phyloP scores from a whole-genome alignment of 2,113 vertebrate species.

The Rhineura floridana region DNA sequence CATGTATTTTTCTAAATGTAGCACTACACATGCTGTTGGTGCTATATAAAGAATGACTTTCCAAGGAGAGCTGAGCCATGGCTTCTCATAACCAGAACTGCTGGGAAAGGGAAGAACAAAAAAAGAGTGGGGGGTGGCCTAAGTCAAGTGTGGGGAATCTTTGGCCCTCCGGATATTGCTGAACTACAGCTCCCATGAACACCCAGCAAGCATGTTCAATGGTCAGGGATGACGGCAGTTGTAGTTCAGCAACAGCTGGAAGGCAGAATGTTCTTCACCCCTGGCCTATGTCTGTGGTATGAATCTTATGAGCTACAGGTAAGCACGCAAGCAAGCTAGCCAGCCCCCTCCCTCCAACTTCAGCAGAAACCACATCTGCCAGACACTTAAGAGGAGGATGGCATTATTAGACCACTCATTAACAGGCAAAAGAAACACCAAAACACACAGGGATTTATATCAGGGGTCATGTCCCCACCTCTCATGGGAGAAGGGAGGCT shows the following conservation, averaged over 20 bases:
- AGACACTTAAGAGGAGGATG: background rate
- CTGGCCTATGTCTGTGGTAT: slow-evolving; percentile 31
- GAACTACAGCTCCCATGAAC: too few species aligned
- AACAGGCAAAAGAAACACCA: background rate
- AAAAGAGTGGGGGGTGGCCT: background rate
- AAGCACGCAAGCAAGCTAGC: too few species aligned
- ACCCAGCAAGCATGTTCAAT: too few species aligned
- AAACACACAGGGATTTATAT: too few species aligned
- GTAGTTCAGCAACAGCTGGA: too few species aligned
- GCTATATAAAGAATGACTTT: background rate
- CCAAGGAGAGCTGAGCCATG: background rate
- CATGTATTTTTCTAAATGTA: background rate
- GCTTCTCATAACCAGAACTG: background rate
- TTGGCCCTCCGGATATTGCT: too few species aligned
- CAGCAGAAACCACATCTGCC: background rate
- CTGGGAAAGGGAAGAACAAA: background rate
- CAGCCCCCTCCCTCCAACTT: background rate
- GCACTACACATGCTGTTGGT: background rate
- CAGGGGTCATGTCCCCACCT: background rate
- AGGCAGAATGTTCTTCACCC: too few species aligned
- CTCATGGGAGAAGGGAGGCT: background rate
- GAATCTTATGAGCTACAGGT: slow-evolving; percentile 20
- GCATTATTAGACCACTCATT: background rate
- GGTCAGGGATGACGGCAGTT: too few species aligned
- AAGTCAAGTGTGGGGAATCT: too few species aligned